phyloP scores from a whole-genome alignment of 2,888 invertebrate genomes.

The Eledona agricola region DNA sequence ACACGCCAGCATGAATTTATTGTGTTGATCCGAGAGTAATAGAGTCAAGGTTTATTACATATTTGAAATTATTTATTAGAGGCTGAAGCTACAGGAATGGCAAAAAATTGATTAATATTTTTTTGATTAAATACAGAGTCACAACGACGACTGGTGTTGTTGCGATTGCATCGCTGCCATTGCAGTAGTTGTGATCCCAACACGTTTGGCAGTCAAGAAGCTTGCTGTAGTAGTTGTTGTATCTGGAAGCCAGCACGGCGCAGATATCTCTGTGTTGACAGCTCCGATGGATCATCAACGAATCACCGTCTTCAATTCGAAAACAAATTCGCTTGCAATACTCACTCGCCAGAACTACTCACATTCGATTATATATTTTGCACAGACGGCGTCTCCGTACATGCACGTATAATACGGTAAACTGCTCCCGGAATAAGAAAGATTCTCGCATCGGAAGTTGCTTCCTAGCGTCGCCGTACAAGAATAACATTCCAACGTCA shows the following conservation, averaged over 20 bases:
- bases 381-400: slow-evolving; percentile 50
- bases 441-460: slow-evolving; percentile 44
- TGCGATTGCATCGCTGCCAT: slow-evolving; percentile 29
- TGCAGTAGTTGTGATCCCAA: slow-evolving; percentile 47
- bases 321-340: slow-evolving; percentile 1
- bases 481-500: slow-evolving; percentile 47
- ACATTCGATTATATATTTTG: slow-evolving; percentile 52
- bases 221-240: slow-evolving; percentile 45
- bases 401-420: slow-evolving; percentile 41
- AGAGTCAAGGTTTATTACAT: too few relatives aligned
- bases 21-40: too few relatives aligned
- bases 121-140: neutral
- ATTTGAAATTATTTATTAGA: too few relatives aligned
- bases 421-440: slow-evolving; percentile 28
- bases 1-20: too few relatives aligned
- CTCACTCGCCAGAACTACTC: slow-evolving; percentile 43
- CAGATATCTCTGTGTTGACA: slow-evolving; percentile 49
- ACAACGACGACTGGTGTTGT: slow-evolving; percentile 5
- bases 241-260: slow-evolving; percentile 39
- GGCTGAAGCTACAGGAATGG: slow-evolving; percentile 1
- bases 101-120: neutral
- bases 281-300: slow-evolving; percentile 49
- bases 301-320: slow-evolving; percentile 46
- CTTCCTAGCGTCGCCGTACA: slow-evolving; percentile 46
- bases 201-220: slow-evolving; percentile 51